Evolutionary conservation across 2,113 vertebrate species (phyloP).

Genomic region (Promerops cafer): DNA sequence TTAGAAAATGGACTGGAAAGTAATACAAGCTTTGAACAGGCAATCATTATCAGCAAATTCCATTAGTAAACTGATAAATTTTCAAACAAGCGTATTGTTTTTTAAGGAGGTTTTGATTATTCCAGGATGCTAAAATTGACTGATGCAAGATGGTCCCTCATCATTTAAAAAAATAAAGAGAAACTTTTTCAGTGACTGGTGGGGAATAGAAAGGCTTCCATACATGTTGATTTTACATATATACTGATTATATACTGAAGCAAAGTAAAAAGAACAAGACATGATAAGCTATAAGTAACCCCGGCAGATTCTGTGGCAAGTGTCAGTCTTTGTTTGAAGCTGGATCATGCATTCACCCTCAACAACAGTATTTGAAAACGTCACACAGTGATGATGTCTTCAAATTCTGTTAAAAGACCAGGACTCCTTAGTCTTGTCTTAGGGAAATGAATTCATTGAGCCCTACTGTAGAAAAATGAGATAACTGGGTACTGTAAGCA

Average conservation of each 20-base stretch:
- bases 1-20: conserved; percentile 19
- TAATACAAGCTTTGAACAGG: neutral
- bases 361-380: neutral
- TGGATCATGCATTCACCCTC: neutral
- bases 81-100: neutral
- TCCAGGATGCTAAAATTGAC: neutral
- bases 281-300: neutral
- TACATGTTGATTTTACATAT: neutral
- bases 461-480: neutral
- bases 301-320: neutral
- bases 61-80: neutral
- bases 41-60: neutral
- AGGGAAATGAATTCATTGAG: neutral
- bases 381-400: neutral
- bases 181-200: neutral
- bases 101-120: conserved; percentile 11
- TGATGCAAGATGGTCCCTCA: neutral
- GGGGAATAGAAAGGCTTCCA: neutral
- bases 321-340: neutral
- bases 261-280: neutral
- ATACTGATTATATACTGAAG: neutral
- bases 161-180: neutral
- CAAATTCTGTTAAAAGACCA: neutral
- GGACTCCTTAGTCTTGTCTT: neutral
- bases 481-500: neutral